Evolutionary conservation across 2,888 invertebrate species (phyloP).

Genomic region (Stictocephala bisonia): DNA sequence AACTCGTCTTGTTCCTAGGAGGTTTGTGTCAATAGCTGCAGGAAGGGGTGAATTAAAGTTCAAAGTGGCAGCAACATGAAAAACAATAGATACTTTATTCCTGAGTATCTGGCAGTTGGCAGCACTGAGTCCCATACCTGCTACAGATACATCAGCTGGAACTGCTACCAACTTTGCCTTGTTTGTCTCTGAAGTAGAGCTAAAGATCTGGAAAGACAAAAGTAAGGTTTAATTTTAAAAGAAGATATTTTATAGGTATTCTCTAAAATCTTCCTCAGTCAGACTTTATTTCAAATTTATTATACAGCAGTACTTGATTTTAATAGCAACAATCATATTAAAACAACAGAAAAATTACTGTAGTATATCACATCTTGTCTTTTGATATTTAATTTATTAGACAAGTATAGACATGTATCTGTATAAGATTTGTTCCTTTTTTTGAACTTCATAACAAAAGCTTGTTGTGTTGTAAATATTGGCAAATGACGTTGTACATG

Average conservation of each 20-base stretch:
- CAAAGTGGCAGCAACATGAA: constrained; percentile 54
- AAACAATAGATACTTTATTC: constrained; percentile 44
- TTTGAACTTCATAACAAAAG: too few relatives aligned
- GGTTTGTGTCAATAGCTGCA: constrained; percentile 70
- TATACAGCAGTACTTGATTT: too few relatives aligned
- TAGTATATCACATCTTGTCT: too few relatives aligned
- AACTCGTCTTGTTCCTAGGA: constrained; percentile 69
- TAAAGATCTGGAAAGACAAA: constrained; percentile 31
- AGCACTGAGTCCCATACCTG: constrained; percentile 47
- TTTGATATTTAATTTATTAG: too few relatives aligned
- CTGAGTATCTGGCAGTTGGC: constrained; percentile 43
- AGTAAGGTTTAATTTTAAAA: background rate
- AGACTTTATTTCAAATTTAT: too few relatives aligned
- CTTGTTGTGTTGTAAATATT: too few relatives aligned
- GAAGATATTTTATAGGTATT: background rate
- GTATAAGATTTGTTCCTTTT: too few relatives aligned
- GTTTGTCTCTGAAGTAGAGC: background rate
- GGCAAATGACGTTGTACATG: too few relatives aligned
- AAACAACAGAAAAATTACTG: too few relatives aligned
- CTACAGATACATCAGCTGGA: constrained; percentile 47
- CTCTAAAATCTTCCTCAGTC: too few relatives aligned
- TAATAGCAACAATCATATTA: too few relatives aligned
- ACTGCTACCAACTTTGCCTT: constrained; percentile 40
- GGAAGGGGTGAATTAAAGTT: constrained; percentile 53
- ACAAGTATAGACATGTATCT: too few relatives aligned